Conservation (phyloP, 2,113 vertebrate genomes). For the Nanorana parkeri region DNA sequence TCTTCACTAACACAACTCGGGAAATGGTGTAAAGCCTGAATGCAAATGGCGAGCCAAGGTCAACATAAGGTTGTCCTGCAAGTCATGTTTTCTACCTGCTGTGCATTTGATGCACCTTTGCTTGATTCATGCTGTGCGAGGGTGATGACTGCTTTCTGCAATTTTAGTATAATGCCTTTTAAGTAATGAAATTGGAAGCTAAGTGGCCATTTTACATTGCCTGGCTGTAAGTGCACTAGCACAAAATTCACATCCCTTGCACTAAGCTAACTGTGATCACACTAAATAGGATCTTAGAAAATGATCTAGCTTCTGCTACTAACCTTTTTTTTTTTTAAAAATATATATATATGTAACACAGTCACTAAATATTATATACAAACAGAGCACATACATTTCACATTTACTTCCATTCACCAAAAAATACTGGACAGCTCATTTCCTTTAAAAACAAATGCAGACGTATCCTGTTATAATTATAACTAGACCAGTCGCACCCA, state of each 20-base stretch:
- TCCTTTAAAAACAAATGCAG: constrained; percentile 37
- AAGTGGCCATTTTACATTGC: constrained; percentile 20
- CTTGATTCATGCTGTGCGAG: not conserved
- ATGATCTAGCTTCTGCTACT: not conserved
- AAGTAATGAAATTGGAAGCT: constrained; percentile 21
- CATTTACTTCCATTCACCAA: not conserved
- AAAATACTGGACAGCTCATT: constrained; percentile 12
- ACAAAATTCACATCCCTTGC: not conserved
- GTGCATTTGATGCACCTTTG: not conserved
- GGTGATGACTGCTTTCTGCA: not conserved
- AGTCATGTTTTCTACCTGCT: not conserved
- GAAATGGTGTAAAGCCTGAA: not conserved
- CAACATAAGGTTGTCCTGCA: constrained; percentile 1
- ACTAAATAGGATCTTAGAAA: not conserved
- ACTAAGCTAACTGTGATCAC: not conserved
- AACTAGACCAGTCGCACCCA: constrained; percentile 15
- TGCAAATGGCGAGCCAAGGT: constrained; percentile 11
- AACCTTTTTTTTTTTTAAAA: no score
- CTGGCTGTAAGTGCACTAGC: not conserved
- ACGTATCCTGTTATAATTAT: constrained; percentile 21
- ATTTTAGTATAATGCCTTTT: constrained; percentile 25
- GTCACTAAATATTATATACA: not conserved
- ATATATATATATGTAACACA: not conserved
- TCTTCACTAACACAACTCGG: not conserved
- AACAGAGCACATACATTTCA: not conserved